A percentile compares a stretch with the other conserved stretches of the same genome.
Conservation (phyloP, 2,888 invertebrate species). For the Seira sanloemensis region DNA sequence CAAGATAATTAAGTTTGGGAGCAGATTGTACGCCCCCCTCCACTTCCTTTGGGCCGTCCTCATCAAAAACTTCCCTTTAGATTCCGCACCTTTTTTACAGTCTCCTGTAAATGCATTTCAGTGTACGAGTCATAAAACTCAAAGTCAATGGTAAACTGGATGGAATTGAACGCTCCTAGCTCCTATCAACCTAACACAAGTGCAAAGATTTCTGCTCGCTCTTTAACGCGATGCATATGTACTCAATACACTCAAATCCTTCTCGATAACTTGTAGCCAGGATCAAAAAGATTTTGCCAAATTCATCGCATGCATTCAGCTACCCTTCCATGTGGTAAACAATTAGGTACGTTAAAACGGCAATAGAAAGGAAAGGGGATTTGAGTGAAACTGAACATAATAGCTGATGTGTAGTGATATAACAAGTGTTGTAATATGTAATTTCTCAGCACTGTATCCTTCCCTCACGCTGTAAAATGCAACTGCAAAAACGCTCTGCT, state of each 20-base stretch:
- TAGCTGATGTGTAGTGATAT: neutral
- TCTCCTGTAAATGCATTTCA: neutral
- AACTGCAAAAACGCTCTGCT: slow-evolving; percentile 19
- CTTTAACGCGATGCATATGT: neutral
- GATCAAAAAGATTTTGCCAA: neutral
- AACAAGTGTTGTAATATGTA: no score
- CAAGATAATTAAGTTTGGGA: no score
- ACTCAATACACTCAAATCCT: neutral
- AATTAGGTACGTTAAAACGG: slow-evolving; percentile 44
- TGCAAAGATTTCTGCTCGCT: neutral
- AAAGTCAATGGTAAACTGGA: neutral
- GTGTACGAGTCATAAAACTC: neutral
- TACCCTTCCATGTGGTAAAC: slow-evolving; percentile 41
- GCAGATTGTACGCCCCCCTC: no score
- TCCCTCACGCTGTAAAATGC: slow-evolving; percentile 38
- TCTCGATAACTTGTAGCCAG: neutral
- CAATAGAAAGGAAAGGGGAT: neutral
- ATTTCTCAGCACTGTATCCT: no score
- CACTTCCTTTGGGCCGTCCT: no score
- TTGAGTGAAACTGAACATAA: neutral
- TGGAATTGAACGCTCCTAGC: neutral
- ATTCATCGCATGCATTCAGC: neutral
- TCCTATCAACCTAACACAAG: neutral
- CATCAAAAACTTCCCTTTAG: no score
- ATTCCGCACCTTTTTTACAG: no score